Evolutionary conservation across 2,797 vertebrate genomes (phyloP).

Genomic region (Brachyrhaphis roseni): DNA sequence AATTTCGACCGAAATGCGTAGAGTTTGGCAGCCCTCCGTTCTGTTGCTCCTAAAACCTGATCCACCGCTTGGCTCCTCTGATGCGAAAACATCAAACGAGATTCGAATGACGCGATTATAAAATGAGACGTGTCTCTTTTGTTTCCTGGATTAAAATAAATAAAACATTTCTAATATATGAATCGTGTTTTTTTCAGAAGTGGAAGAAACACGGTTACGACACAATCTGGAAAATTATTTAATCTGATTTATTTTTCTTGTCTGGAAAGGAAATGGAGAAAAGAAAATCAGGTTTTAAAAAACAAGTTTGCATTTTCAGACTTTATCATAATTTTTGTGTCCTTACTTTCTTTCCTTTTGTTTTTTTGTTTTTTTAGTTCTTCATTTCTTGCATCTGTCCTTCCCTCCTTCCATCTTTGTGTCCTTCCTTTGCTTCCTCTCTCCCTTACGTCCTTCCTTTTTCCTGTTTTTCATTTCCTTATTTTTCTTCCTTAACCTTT

Average conservation of each 20-base stretch:
- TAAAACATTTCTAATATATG: not conserved
- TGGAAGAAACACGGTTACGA: not conserved
- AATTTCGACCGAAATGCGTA: slow-evolving; percentile 23
- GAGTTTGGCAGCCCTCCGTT: slow-evolving; percentile 31
- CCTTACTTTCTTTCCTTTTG: not conserved
- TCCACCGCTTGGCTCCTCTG: not conserved
- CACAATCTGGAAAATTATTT: not conserved
- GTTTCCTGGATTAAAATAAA: not conserved
- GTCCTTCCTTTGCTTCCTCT: not conserved
- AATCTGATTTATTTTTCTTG: not conserved
- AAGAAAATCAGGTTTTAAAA: not conserved
- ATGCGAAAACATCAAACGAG: slow-evolving; percentile 3
- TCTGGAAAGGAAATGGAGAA: not conserved
- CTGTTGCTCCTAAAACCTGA: slow-evolving; percentile 8
- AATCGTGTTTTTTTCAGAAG: not conserved
- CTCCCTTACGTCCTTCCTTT: not conserved
- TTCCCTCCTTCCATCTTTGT: not conserved
- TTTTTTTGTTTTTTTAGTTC: not conserved
- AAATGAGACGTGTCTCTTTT: not conserved
- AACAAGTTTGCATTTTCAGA: not conserved
- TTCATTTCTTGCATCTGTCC: not conserved
- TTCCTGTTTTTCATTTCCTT: not conserved
- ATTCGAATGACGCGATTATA: not conserved
- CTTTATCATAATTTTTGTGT: not conserved
- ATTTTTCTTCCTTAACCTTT: not conserved